Evolutionary conservation across 2,888 invertebrate genomes (phyloP).

Genomic region (Melikaiella ostensackeni): DNA sequence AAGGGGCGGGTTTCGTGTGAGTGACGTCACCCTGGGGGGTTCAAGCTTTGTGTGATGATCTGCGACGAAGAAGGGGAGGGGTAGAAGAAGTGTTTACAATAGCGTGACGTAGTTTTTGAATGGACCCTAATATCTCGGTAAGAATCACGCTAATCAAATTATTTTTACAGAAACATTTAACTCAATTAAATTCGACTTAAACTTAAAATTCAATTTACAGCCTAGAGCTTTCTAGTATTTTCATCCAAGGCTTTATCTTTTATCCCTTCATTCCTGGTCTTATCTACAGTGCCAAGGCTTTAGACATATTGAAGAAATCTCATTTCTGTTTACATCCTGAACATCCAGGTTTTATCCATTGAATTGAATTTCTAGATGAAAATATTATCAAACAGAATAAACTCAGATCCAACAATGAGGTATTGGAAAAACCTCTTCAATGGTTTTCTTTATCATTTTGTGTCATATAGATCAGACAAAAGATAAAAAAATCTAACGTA

Average conservation of each 20-base stretch:
- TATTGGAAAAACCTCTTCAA: conserved; percentile 29
- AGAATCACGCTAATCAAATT: no score
- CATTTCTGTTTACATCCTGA: conserved; percentile 37
- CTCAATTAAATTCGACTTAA: neutral
- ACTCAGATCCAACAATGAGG: conserved; percentile 13
- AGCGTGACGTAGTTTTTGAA: no score
- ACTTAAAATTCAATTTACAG: neutral
- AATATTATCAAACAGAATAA: conserved; percentile 27
- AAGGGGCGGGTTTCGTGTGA: no score
- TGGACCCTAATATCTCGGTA: no score
- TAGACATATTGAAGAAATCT: conserved; percentile 11
- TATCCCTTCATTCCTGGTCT: neutral
- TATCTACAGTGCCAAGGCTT: conserved; percentile 3
- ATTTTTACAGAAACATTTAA: no score
- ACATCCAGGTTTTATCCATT: conserved; percentile 16
- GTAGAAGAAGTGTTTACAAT: no score
- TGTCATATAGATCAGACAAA: neutral
- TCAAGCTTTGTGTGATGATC: no score
- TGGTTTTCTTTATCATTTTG: conserved; percentile 12
- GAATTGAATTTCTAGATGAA: conserved; percentile 26
- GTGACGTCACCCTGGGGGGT: no score
- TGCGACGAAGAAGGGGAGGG: no score
- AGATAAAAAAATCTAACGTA: no score
- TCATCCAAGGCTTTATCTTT: neutral
- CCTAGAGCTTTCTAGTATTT: neutral